Base-by-base conservation (phyloP, 35 echinoderm and acorn worm species). In the Lytechinus variegatus region DNA sequence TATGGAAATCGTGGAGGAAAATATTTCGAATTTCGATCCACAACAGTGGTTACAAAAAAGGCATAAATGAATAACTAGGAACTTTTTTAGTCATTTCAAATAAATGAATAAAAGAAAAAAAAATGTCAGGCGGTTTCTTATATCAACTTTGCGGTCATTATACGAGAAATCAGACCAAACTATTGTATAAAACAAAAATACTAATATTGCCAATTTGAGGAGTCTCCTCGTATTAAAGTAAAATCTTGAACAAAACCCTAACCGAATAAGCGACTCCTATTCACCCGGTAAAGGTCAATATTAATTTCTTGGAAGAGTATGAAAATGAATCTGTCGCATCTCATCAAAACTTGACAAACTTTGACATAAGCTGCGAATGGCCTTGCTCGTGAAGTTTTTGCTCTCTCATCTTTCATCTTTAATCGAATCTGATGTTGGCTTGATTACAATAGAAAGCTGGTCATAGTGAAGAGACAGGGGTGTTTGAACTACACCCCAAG, bases 351-450 rank as follows among this genome's bases (percentile, higher is more conserved):
- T 79, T 79, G 66, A 79, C 66, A 79, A 79, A 79, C 66, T n/a
- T 79, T 79, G 66, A 79, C 66, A 79, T 79, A 24, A 24, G 66
- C 66, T 79, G 4, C 66, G 66, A 79, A 3, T 79, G 66, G 66
- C 66, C 66, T 79, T 79, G 66, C 21, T 79, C n/a, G n/a, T n/a
- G 6, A 79, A 79, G 7, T 79, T 79, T 79, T 79, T 79, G 66
- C 66, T 79, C 19, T 79, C 19, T 79, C 66, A 79, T 79, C 66
- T 79, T 24, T 79, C 66, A 79, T 7, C 21, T 79, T 24, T 79
- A 79, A 79, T 79, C 66, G 66, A 79, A 79, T 79, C 66, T 79
- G 66, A 79, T 79, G n/a, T 79, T 79, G 66, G 66, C 66, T 79
- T 79, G 66, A 79, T 79, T 79, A 79, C 66, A 79, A 79, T 79